Conservation (phyloP, 2,113 vertebrate genomes). For the Sprattus sprattus region DNA sequence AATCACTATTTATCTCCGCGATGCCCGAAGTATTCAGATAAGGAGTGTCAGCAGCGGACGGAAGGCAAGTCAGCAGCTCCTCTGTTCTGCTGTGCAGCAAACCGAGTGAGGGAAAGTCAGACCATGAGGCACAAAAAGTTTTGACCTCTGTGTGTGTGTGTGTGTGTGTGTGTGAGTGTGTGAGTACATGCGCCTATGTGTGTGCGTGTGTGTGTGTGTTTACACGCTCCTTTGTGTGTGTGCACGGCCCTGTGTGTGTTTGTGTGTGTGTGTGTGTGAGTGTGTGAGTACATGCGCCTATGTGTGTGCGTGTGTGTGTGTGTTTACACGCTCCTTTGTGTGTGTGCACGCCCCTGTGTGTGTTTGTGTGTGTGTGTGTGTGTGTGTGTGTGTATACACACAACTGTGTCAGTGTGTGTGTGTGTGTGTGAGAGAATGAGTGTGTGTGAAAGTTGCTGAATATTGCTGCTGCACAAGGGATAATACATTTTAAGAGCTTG, state of each 20-base stretch:
- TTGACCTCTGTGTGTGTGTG: conserved; percentile 39
- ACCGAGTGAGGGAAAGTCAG: background rate
- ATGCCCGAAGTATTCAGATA: conserved; percentile 46
- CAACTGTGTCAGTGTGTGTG: too few species aligned
- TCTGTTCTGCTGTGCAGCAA: background rate
- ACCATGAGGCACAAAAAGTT: too few species aligned
- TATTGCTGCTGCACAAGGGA: background rate
- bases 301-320: background rate
- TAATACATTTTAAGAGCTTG: background rate
- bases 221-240: background rate
- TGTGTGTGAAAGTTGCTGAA: background rate
- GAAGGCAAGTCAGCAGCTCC: background rate
- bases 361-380: conserved; percentile 6
- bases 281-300: conserved; percentile 36
- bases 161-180: conserved; percentile 24
- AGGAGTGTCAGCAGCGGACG: background rate
- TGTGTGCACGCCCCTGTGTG: conserved; percentile 11
- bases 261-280: conserved; percentile 23
- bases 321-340: background rate
- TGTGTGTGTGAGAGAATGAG: background rate
- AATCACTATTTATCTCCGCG: conserved; percentile 57
- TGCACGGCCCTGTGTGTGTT: conserved; percentile 13
- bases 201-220: conserved; percentile 14
- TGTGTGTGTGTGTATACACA: background rate
- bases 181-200: conserved; percentile 4